Evolutionary conservation across 2,797 vertebrate species (phyloP).

Genomic region (Cyprinodon diabolis): DNA sequence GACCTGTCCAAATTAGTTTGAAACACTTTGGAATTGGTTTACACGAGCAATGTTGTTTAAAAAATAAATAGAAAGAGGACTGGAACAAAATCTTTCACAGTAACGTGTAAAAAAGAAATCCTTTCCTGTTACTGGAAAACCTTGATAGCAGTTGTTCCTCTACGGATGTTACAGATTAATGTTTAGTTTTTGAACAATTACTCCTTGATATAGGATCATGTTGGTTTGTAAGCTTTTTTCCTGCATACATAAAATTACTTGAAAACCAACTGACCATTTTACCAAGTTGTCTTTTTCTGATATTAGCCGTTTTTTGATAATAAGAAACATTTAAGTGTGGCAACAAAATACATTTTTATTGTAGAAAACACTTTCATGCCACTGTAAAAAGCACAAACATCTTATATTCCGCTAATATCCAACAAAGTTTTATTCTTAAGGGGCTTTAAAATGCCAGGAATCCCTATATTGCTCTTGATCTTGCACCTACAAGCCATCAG

Average conservation of each 20-base stretch:
- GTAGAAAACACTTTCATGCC: neutral
- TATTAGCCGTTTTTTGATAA: neutral
- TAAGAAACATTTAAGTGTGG: neutral
- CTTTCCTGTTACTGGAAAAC: neutral
- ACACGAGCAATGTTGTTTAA: too few species aligned
- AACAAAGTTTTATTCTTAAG: neutral
- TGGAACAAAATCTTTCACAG: neutral
- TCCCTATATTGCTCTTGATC: neutral
- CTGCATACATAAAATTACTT: neutral
- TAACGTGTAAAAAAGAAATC: too few species aligned
- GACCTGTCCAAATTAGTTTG: too few species aligned
- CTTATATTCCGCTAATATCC: too few species aligned
- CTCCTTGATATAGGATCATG: neutral
- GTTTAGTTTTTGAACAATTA: neutral
- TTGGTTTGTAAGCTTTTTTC: neutral
- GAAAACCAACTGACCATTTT: neutral
- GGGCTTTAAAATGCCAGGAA: neutral
- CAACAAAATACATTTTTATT: neutral
- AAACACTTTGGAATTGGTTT: too few species aligned
- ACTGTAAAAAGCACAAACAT: neutral
- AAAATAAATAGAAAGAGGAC: too few species aligned
- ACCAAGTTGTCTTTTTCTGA: neutral
- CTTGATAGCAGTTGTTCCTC: neutral
- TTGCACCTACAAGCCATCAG: neutral
- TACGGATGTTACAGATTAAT: neutral